Evolutionary conservation across 2,888 invertebrate genomes (phyloP).

Genomic region (Callyntrura guangdongensis): DNA sequence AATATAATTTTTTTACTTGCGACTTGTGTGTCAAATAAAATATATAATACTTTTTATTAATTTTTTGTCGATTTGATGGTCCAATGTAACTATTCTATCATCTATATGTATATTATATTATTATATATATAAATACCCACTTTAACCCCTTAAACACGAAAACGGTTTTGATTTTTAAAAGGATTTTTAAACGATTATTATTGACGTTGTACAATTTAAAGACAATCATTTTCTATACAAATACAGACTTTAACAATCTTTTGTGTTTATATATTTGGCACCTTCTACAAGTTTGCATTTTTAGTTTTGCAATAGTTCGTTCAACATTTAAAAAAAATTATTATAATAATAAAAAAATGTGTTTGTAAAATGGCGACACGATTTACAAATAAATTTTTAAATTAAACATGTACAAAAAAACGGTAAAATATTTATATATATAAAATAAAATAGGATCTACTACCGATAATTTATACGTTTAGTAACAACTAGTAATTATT

Average conservation of each 20-base stretch:
- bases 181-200: background rate
- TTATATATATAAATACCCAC: background rate
- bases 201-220: background rate
- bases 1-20: too few species aligned
- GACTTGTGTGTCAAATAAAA: background rate
- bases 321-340: background rate
- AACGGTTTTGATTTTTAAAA: too few species aligned
- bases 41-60: background rate
- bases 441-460: background rate
- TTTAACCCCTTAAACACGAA: too few species aligned
- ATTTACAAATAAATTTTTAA: slow-evolving; percentile 7
- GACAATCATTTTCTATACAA: slow-evolving; percentile 23
- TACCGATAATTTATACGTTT: background rate
- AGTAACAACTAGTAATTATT: background rate
- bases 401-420: slow-evolving; percentile 26
- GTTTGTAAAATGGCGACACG: background rate
- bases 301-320: background rate
- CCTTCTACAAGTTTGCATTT: slow-evolving; percentile 35
- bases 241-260: background rate
- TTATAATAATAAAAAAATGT: background rate
- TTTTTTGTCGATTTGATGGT: background rate
- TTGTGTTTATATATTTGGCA: slow-evolving; percentile 52
- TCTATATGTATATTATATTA: too few species aligned
- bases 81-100: background rate
- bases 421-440: too few species aligned